Conservation (phyloP, 1,140 invertebrate genomes). For the Cydia amplana region DNA sequence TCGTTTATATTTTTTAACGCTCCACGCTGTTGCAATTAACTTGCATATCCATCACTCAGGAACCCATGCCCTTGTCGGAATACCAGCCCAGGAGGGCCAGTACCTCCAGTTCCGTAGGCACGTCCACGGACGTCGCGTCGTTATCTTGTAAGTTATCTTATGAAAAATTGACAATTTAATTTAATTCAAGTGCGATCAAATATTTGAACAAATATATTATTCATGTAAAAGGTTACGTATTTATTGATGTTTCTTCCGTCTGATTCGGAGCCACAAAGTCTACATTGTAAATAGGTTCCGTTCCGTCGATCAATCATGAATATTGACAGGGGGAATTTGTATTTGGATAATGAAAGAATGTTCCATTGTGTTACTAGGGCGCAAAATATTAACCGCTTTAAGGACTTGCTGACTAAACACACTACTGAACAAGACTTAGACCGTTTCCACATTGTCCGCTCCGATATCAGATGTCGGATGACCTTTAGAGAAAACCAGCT, state of each 20-base stretch:
- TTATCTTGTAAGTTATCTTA: too few relatives aligned
- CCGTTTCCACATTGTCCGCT: too few relatives aligned
- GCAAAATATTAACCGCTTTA: not conserved
- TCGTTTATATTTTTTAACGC: too few relatives aligned
- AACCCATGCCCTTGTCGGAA: not conserved
- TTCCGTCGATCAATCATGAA: slow-evolving; percentile 22
- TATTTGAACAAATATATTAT: too few relatives aligned
- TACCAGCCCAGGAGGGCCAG: not conserved
- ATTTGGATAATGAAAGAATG: slow-evolving; percentile 12
- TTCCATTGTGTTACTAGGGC: slow-evolving; percentile 8
- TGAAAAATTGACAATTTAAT: too few relatives aligned
- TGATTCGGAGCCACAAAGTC: not conserved
- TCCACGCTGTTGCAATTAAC: too few relatives aligned
- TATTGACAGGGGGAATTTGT: slow-evolving; percentile 23
- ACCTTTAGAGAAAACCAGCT: too few relatives aligned
- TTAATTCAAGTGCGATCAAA: too few relatives aligned
- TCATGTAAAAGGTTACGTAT: not conserved
- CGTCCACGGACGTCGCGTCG: too few relatives aligned
- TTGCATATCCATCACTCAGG: not conserved
- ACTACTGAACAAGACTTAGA: too few relatives aligned
- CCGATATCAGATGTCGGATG: too few relatives aligned
- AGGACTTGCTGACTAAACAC: not conserved
- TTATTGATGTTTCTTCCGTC: not conserved
- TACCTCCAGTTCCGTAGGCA: not conserved
- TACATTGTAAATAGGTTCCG: slow-evolving; percentile 1